These are phyloP conservation scores for Melanotaenia nigrans DNA, from an alignment of 2,797 vertebrate species.

Conservation along the genomic window DNA sequence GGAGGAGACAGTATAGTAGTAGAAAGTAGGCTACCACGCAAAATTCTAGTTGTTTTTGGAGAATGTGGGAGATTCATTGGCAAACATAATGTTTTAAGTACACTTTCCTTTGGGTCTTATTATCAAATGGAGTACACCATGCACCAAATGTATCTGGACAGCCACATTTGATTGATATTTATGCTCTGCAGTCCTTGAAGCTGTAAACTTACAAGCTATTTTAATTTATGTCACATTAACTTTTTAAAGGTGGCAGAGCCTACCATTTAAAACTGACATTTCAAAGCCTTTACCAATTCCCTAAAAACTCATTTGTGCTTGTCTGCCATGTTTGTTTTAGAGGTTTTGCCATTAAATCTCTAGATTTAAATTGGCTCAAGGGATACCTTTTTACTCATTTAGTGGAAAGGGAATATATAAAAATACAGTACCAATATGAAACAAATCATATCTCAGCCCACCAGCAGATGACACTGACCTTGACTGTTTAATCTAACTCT, in stretches of 20 bases:
- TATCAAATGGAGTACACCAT: conserved; percentile 46
- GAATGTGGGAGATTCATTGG: conserved; percentile 56
- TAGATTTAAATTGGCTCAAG: background rate
- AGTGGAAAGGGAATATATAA: background rate
- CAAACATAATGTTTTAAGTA: conserved; percentile 47
- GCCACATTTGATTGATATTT: conserved; percentile 42
- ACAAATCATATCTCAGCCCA: background rate
- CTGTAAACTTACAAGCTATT: conserved; percentile 30
- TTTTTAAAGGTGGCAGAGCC: conserved; percentile 9
- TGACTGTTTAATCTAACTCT: background rate
- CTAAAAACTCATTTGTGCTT: background rate
- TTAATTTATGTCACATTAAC: conserved; percentile 44
- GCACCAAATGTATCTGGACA: conserved; percentile 59
- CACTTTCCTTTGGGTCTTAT: conserved; percentile 67
- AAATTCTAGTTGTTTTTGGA: conserved; percentile 37
- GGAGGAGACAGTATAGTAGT: conserved; percentile 43
- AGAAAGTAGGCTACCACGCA: conserved; percentile 57
- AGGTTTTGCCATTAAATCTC: background rate
- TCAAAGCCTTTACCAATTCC: background rate
- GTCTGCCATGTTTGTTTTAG: background rate
- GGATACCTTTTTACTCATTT: background rate
- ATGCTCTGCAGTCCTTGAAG: background rate
- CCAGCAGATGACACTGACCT: background rate
- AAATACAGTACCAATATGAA: background rate
- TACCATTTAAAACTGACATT: conserved; percentile 12